Evolutionary conservation across 2,113 vertebrate species (phyloP).

Genomic region (Neodon shergylaensis): DNA sequence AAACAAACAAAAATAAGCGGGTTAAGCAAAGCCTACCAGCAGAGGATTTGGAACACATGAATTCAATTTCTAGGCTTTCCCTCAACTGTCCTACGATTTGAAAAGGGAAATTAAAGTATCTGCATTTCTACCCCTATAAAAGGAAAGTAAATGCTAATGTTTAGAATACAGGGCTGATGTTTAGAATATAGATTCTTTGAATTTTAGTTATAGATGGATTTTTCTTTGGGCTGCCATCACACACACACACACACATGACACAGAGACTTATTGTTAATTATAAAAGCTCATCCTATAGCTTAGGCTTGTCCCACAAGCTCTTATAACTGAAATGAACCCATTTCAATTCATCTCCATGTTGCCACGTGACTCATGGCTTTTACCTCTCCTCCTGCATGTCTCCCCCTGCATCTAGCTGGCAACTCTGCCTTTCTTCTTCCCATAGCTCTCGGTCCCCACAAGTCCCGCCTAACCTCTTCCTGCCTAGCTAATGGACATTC

Average conservation of each 20-base stretch:
- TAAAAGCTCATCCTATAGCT: neutral
- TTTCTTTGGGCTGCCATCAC: neutral
- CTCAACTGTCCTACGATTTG: neutral
- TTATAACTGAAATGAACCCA: neutral
- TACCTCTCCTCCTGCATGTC: neutral
- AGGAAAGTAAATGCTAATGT: conserved; percentile 13
- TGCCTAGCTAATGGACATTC: neutral
- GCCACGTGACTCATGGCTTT: neutral
- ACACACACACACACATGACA: neutral
- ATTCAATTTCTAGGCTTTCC: neutral
- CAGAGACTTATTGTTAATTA: neutral
- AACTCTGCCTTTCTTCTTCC: neutral
- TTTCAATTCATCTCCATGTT: neutral
- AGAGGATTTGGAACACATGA: neutral
- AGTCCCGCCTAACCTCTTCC: neutral
- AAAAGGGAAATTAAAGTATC: neutral
- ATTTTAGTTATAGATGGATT: neutral
- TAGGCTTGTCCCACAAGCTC: neutral
- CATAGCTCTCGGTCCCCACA: neutral
- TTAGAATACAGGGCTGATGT: neutral
- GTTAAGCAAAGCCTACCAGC: neutral
- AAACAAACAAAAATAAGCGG: neutral
- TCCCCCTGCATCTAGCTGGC: neutral
- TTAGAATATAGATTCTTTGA: neutral
- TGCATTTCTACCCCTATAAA: neutral